Evolutionary conservation across 2,888 invertebrate species (phyloP).

Genomic region (Pocota personata): DNA sequence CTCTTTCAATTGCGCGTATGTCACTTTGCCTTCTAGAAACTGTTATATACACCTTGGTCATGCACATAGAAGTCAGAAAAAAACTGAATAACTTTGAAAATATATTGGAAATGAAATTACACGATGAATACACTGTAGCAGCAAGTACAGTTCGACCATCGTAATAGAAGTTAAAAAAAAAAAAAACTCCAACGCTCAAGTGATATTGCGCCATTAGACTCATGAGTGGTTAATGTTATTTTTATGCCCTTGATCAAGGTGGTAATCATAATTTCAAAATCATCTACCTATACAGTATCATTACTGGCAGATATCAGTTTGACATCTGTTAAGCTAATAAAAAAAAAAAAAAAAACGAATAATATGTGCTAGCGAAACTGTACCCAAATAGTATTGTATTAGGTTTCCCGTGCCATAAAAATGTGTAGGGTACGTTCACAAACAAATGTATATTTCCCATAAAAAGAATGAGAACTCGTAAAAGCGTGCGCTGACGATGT

Average conservation of each 20-base stretch:
- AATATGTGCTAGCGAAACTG: constrained; percentile 56
- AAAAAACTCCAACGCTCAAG: background rate
- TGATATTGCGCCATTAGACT: background rate
- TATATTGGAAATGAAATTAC: constrained; percentile 46
- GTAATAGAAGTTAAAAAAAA: background rate
- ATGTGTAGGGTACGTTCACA: constrained; percentile 10
- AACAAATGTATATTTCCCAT: constrained; percentile 23
- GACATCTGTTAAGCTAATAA: constrained; percentile 46
- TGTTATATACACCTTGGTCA: constrained; percentile 43
- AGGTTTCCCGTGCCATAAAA: constrained; percentile 18
- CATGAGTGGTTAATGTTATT: constrained; percentile 6
- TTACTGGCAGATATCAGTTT: constrained; percentile 11
- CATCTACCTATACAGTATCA: background rate
- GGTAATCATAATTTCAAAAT: constrained; percentile 13
- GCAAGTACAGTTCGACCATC: constrained; percentile 53
- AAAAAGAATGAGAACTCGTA: constrained; percentile 31
- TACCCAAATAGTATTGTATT: constrained; percentile 34
- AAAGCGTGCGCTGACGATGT: constrained; percentile 32
- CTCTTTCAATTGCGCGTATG: constrained; percentile 44
- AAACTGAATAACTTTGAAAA: constrained; percentile 17
- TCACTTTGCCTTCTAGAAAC: constrained; percentile 39
- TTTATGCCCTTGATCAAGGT: constrained; percentile 58
- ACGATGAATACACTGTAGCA: background rate
- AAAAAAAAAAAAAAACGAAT: constrained; percentile 3
- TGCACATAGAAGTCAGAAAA: constrained; percentile 9